Conservation (phyloP, 2,797 vertebrate species). For the Sphenodon punctatus region DNA sequence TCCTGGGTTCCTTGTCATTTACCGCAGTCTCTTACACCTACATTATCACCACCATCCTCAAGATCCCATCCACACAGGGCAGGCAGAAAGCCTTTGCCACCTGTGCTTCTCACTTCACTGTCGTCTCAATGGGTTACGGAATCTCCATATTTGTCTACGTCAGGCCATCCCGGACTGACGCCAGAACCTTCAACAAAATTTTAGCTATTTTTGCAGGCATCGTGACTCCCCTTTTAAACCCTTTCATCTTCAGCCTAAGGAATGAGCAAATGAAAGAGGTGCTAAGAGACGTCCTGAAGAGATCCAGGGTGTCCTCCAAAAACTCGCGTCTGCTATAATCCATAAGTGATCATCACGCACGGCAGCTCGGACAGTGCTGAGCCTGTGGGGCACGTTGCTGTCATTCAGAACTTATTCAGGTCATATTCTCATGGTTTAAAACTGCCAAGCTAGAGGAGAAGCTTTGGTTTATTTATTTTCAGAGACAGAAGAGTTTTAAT, state of each 20-base stretch:
- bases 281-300: not conserved
- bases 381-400: not conserved
- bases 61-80: constrained; percentile 42
- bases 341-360: not conserved
- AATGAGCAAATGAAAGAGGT: constrained; percentile 8
- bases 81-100: constrained; percentile 59
- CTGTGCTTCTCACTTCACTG: constrained; percentile 59
- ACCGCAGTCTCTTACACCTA: constrained; percentile 44
- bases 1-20: constrained; percentile 29
- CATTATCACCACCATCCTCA: constrained; percentile 35
- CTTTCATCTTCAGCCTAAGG: constrained; percentile 36
- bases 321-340: not conserved
- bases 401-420: not conserved
- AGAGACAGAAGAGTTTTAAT: no score
- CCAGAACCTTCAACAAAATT: constrained; percentile 20
- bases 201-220: constrained; percentile 37
- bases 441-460: no score
- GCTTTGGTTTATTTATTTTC: no score
- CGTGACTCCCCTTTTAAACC: constrained; percentile 44
- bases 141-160: constrained; percentile 42
- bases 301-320: not conserved
- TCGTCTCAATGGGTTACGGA: constrained; percentile 51
- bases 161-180: constrained; percentile 6
- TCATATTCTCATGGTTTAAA: not conserved
- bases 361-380: not conserved